Percentiles rank a stretch among this genome's conserved stretches.
Conservation (phyloP, 2,113 vertebrate genomes). For the Phalacrocorax carbo region DNA sequence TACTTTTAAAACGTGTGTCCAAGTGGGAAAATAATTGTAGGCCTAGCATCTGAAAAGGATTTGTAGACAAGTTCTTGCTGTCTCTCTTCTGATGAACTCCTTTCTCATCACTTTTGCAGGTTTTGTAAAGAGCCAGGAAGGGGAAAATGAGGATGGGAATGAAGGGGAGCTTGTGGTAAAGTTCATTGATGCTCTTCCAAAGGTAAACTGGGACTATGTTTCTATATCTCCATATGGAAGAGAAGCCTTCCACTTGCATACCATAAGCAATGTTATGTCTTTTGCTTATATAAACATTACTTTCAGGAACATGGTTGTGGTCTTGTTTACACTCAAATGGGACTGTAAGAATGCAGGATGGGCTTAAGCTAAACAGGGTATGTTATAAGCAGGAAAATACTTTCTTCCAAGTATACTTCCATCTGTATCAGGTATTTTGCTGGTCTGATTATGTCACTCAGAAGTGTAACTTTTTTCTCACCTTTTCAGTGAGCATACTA, state of each 20-base stretch:
- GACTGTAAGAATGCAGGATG: background rate
- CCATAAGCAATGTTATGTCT: background rate
- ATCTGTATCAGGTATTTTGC: background rate
- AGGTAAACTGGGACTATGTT: slow-evolving; percentile 76
- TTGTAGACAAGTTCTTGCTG: background rate
- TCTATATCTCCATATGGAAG: background rate
- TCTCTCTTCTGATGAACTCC: background rate
- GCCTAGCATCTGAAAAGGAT: background rate
- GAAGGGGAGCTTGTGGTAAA: slow-evolving; percentile 88
- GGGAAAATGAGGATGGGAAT: slow-evolving; percentile 86
- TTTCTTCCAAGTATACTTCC: background rate
- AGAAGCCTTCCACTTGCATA: background rate
- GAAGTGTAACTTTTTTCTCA: background rate
- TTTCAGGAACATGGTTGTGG: background rate
- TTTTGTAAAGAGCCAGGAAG: slow-evolving; percentile 91
- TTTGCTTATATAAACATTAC: background rate
- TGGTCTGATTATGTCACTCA: background rate
- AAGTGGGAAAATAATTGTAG: background rate
- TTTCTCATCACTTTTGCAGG: slow-evolving; percentile 70
- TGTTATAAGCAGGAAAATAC: background rate
- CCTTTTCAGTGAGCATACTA: background rate
- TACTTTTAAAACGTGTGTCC: background rate
- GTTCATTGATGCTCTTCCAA: slow-evolving; percentile 80
- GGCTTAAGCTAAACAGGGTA: background rate
- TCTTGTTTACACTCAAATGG: background rate